Percentiles rank a stretch among this genome's conserved stretches.
Conservation (phyloP, 2,797 vertebrate species). For the Gymnoscopelus microlampas region DNA sequence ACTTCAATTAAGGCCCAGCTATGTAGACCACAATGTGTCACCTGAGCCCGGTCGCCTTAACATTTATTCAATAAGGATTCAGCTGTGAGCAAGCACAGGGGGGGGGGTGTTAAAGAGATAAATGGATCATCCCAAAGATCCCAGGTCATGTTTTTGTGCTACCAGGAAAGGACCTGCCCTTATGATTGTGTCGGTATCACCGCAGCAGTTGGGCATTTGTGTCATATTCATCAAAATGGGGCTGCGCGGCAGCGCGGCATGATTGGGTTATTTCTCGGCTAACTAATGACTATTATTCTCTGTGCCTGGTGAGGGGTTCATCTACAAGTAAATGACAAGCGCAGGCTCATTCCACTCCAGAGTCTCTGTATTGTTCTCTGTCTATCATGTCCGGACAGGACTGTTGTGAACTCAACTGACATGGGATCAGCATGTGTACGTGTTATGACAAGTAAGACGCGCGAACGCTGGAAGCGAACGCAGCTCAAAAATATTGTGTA, state of each 20-base stretch:
- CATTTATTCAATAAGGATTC: conserved; percentile 78
- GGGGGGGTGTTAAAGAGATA: conserved; percentile 45
- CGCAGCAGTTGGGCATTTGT: conserved; percentile 35
- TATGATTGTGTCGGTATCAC: conserved; percentile 59
- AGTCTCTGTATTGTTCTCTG: conserved; percentile 38
- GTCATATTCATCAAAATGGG: conserved; percentile 73
- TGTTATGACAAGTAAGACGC: too few species aligned
- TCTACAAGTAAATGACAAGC: conserved; percentile 64
- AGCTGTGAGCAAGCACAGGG: conserved; percentile 56
- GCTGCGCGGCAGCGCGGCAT: conserved; percentile 68
- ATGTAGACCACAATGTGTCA: conserved; percentile 76
- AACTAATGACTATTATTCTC: conserved; percentile 79
- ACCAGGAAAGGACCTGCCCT: conserved; percentile 55
- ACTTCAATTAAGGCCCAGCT: conserved; percentile 71
- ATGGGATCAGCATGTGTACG: conserved; percentile 1
- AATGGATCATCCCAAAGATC: conserved; percentile 67
- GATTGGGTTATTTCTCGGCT: conserved; percentile 79
- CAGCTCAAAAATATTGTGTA: too few species aligned
- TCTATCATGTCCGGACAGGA: conserved; percentile 24
- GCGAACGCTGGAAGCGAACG: too few species aligned
- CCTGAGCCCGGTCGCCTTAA: conserved; percentile 64
- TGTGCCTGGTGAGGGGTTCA: conserved; percentile 58
- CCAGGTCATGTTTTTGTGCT: conserved; percentile 67
- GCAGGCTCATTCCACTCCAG: conserved; percentile 42
- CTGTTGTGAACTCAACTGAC: conserved; percentile 16